Base-by-base conservation (phyloP, 2,888 invertebrate species). In the Ormyrus pomaceus region DNA sequence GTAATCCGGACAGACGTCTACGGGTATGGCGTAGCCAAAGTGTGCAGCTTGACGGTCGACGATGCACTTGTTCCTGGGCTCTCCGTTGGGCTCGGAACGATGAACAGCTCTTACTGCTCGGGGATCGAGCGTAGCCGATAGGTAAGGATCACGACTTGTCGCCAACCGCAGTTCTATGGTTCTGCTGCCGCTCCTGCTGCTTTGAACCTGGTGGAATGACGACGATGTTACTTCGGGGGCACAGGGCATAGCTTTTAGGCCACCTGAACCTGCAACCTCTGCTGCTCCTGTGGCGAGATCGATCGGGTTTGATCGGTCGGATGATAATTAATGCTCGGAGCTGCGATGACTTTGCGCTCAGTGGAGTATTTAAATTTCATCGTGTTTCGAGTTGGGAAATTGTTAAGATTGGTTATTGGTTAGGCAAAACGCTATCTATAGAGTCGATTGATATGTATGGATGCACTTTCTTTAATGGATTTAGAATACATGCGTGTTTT, bases 101-200 rank as follows among this genome's bases (percentile, higher is more conserved):
- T 66, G 46, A 50, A 45, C n/a, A n/a, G 48, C n/a, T 19, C 13
- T 46, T 19, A 10, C 48, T 56, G 48, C 34, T 80, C 68, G 78
- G 83, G 85, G 62, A 86, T 86, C 59, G 85, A 86, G 46, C 87
- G 83, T 51, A 87, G 7, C 85, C 71, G 87, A 85, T 5, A 11
- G 9, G 13, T 58, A 13, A 2, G 11, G 19, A 5, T 69, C 69
- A 3, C 56, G 69, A 9, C 56, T 11, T 5, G 48, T 34, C 7
- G 46, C 13, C 65, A 70, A 19, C 10, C 48, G 48, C 13, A 62
- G n/a, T 45, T 77, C 56, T n/a, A 70, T 34, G 19, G 66, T 53
- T 8, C 76, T 56, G 80, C 48, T 66, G 77, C 80, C 69, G 77
- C 61, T 69, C 8, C 72, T 81, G 72, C 79, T 73, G 76, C 80